Percentiles rank a stretch among this genome's conserved stretches.
phyloP scores from a whole-genome alignment of 1,140 invertebrate species.

The Akabosia matsudoensis region DNA sequence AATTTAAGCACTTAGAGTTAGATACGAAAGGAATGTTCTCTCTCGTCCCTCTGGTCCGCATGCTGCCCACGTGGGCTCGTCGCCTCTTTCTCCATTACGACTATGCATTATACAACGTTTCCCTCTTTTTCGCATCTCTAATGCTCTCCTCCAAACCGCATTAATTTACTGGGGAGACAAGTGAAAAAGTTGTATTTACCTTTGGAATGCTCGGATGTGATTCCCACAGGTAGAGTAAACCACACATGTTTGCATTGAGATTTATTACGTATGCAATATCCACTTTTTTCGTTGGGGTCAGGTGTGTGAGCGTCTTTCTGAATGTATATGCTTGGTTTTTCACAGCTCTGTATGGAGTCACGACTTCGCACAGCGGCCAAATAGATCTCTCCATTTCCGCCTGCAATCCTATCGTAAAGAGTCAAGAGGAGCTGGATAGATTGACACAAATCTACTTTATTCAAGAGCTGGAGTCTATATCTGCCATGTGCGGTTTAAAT shows the following conservation, averaged over 20 bases:
- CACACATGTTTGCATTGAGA: neutral
- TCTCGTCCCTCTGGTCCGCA: slow-evolving; percentile 1
- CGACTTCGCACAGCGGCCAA: slow-evolving; percentile 25
- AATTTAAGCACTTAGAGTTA: slow-evolving; percentile 4
- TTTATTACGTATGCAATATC: too few relatives aligned
- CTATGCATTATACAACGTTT: neutral
- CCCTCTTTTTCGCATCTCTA: slow-evolving; percentile 24
- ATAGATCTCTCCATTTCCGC: slow-evolving; percentile 27
- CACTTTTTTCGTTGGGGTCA: too few relatives aligned
- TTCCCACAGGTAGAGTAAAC: slow-evolving; percentile 9
- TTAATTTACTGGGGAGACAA: slow-evolving; percentile 11
- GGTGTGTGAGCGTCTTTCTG: too few relatives aligned
- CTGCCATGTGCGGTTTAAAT: neutral
- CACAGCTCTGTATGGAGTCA: slow-evolving; percentile 30
- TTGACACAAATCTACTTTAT: slow-evolving; percentile 26
- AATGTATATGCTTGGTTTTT: too few relatives aligned
- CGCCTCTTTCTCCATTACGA: slow-evolving; percentile 4
- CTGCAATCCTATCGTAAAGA: neutral
- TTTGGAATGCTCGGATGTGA: slow-evolving; percentile 8
- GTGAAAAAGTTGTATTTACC: slow-evolving; percentile 33
- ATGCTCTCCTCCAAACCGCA: slow-evolving; percentile 25
- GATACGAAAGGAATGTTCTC: slow-evolving; percentile 14
- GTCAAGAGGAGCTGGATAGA: slow-evolving; percentile 17
- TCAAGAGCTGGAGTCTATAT: neutral
- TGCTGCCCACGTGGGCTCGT: slow-evolving; percentile 18